Evolutionary conservation across 2,888 invertebrate genomes (phyloP).

Genomic region (Pasiphila rectangulata): DNA sequence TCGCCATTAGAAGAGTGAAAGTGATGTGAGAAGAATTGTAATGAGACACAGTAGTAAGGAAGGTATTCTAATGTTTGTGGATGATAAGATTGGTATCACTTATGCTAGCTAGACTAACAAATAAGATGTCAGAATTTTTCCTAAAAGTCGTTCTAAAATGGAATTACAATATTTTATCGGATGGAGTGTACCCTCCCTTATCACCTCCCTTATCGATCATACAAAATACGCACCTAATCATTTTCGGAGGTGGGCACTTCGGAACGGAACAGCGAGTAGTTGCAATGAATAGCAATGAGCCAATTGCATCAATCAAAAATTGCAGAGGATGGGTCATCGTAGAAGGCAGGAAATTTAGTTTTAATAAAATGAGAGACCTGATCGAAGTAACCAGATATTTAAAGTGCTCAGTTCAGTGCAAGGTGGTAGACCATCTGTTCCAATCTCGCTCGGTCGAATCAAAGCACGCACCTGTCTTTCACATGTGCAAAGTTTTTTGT

Average conservation of each 20-base stretch:
- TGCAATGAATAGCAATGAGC: slow-evolving; percentile 41
- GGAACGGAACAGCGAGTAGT: slow-evolving; percentile 36
- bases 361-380: slow-evolving; percentile 24
- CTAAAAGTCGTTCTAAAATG: no score
- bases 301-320: slow-evolving; percentile 29
- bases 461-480: slow-evolving; percentile 62
- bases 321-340: slow-evolving; percentile 19
- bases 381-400: slow-evolving; percentile 49
- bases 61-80: background rate
- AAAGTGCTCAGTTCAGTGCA: slow-evolving; percentile 54
- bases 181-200: no score
- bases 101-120: no score
- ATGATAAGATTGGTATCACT: background rate
- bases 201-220: no score
- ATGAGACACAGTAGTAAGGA: background rate
- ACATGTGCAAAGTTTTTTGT: slow-evolving; percentile 19
- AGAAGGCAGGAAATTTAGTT: slow-evolving; percentile 19
- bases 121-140: no score
- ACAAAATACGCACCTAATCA: slow-evolving; percentile 22
- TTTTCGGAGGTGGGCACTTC: slow-evolving; percentile 33
- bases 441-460: slow-evolving; percentile 61
- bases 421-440: slow-evolving; percentile 67
- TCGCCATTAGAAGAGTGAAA: slow-evolving; percentile 37
- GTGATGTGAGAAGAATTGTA: slow-evolving; percentile 19
- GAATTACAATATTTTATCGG: no score